A percentile compares a stretch with the other conserved stretches of the same genome.
phyloP scores from a whole-genome alignment of 2,888 invertebrate genomes.

The Drosophila nigritarsus region DNA sequence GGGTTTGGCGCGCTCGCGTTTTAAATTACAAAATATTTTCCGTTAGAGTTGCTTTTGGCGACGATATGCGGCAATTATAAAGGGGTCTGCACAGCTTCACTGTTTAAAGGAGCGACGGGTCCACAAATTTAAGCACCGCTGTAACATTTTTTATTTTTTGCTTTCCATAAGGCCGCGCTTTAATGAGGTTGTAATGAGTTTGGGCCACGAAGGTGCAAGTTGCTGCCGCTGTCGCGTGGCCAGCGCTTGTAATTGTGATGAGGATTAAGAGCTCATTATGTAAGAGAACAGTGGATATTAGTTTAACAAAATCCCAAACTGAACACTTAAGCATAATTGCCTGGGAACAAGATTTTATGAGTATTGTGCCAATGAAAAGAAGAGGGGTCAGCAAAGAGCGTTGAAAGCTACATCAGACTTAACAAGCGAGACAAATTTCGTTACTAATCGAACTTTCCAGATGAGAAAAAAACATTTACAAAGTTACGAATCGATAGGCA shows the following conservation, averaged over 20 bases:
- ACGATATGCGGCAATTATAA: slow-evolving; percentile 65
- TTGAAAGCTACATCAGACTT: background rate
- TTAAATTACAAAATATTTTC: slow-evolving; percentile 74
- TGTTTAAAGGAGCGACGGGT: background rate
- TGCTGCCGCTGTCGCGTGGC: slow-evolving; percentile 18
- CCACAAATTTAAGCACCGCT: slow-evolving; percentile 30
- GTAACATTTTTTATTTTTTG: background rate
- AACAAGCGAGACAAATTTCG: background rate
- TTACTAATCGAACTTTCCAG: background rate
- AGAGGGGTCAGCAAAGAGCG: background rate
- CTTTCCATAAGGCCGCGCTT: slow-evolving; percentile 22
- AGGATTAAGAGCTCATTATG: slow-evolving; percentile 54
- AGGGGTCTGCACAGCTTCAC: slow-evolving; percentile 23
- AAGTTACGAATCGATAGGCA: background rate
- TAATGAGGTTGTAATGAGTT: slow-evolving; percentile 52
- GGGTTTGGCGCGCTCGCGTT: slow-evolving; percentile 42
- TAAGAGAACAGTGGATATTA: slow-evolving; percentile 27
- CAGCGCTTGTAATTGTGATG: slow-evolving; percentile 41
- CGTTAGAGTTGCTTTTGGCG: slow-evolving; percentile 52
- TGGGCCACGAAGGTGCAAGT: slow-evolving; percentile 24
- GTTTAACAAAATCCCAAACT: slow-evolving; percentile 33
- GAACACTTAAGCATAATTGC: slow-evolving; percentile 31
- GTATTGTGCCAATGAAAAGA: background rate
- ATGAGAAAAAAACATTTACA: background rate
- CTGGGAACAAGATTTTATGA: slow-evolving; percentile 1